Evolutionary conservation across 1,140 invertebrate genomes (phyloP).

Genomic region (Drosophila lini): DNA sequence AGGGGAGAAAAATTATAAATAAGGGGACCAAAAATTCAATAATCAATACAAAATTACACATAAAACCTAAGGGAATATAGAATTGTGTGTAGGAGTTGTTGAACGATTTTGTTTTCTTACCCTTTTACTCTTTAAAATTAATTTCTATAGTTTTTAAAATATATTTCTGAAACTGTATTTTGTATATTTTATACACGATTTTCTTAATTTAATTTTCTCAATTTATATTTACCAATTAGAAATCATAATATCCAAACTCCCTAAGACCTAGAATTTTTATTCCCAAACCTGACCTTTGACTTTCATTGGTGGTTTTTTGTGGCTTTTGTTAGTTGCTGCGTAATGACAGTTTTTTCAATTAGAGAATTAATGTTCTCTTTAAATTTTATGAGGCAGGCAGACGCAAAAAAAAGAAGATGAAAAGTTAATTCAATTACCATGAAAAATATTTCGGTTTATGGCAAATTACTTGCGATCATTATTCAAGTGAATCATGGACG

Average conservation of each 20-base stretch:
- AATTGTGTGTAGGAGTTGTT: neutral
- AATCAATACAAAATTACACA: neutral
- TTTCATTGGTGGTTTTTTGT: neutral
- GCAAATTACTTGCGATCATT: conserved; percentile 14
- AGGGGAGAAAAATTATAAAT: neutral
- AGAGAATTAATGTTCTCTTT: conserved; percentile 37
- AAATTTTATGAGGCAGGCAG: conserved; percentile 26
- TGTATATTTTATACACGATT: accelerated
- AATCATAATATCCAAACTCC: neutral
- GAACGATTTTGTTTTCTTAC: neutral
- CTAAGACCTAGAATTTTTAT: neutral
- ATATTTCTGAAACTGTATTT: neutral
- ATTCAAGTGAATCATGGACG: neutral
- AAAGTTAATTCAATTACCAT: conserved; percentile 47
- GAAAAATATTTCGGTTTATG: conserved; percentile 18
- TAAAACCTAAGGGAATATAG: neutral
- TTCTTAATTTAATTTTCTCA: neutral
- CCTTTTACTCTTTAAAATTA: too few relatives aligned
- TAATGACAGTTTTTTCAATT: conserved; percentile 46
- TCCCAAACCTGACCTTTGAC: neutral
- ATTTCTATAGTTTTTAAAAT: too few relatives aligned
- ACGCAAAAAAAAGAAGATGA: neutral
- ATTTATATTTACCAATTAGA: neutral
- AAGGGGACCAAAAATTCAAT: neutral
- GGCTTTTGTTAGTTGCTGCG: neutral